These are phyloP conservation scores for Drosophila teissieri DNA, from an alignment of 1,140 invertebrate genomes.

Conservation along the genomic window DNA sequence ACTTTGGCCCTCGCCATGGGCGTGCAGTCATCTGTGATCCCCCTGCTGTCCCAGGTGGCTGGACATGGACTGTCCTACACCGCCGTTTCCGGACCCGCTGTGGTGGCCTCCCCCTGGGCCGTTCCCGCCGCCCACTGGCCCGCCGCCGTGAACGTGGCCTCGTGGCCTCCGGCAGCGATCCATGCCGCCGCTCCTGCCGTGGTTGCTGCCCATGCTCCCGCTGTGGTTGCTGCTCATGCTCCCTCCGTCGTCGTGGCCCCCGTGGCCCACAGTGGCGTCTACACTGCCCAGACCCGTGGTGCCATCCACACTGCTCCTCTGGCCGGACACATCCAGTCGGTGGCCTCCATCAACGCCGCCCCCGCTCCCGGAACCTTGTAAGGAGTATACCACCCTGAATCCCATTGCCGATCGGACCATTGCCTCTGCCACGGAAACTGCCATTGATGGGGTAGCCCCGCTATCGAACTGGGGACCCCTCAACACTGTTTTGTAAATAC, in stretches of 20 bases:
- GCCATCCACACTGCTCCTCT: conserved; percentile 85
- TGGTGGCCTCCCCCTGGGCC: conserved; percentile 65
- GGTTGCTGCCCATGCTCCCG: no score
- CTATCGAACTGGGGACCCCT: no score
- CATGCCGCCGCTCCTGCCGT: conserved; percentile 46
- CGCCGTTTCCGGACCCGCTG: conserved; percentile 59
- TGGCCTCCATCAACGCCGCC: conserved; percentile 84
- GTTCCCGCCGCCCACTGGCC: conserved; percentile 62
- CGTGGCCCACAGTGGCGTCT: conserved; percentile 75
- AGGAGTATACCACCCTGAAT: conserved; percentile 16
- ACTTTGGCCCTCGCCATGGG: conserved; percentile 83
- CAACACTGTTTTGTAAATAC: conserved; percentile 59
- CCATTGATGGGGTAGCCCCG: conserved; percentile 23
- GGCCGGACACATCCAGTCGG: conserved; percentile 83
- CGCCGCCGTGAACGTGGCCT: conserved; percentile 57
- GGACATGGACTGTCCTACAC: conserved; percentile 76
- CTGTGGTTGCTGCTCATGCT: conserved; percentile 37
- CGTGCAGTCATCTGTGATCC: conserved; percentile 79
- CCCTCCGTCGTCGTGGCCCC: conserved; percentile 66
- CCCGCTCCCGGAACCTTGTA: conserved; percentile 86
- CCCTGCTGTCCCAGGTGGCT: conserved; percentile 67
- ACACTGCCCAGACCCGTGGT: conserved; percentile 86
- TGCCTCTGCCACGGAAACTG: conserved; percentile 52
- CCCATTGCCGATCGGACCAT: conserved; percentile 26
- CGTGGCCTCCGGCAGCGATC: conserved; percentile 57